Percentiles rank a stretch among this genome's conserved stretches.
Evolutionary conservation across 2,113 vertebrate genomes (phyloP).

Genomic region (Crypturellus undulatus): DNA sequence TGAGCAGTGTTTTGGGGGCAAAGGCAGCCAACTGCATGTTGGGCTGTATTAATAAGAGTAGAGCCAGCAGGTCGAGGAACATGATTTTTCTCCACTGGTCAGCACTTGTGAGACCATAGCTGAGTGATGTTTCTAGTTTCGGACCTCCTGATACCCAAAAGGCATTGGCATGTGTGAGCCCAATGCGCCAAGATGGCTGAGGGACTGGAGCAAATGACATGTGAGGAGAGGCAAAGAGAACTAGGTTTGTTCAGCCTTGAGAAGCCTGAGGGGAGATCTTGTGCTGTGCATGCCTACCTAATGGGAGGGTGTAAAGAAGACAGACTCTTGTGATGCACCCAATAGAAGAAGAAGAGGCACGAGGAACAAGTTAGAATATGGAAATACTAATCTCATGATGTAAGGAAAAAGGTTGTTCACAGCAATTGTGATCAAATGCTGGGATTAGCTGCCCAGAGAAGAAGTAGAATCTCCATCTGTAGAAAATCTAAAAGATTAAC

Average conservation of each 20-base stretch:
- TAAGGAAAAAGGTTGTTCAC: background rate
- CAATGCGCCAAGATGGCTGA: background rate
- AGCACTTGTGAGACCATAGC: background rate
- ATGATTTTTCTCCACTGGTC: background rate
- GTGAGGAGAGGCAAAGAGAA: background rate
- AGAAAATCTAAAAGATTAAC: background rate
- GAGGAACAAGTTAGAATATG: background rate
- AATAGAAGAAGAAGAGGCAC: background rate
- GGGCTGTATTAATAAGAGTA: background rate
- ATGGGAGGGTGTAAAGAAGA: background rate
- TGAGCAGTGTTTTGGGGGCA: background rate
- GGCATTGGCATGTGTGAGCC: background rate
- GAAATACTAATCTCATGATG: background rate
- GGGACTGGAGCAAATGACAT: background rate
- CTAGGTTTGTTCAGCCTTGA: background rate
- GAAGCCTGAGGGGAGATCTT: background rate
- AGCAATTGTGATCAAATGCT: background rate
- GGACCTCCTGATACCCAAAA: background rate
- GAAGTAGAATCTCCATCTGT: background rate
- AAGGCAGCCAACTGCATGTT: background rate
- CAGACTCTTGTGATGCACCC: background rate
- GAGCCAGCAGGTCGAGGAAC: background rate
- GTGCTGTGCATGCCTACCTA: background rate
- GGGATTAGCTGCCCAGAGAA: background rate
- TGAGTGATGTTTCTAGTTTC: background rate